A percentile compares a stretch with the other conserved stretches of the same genome.
Conservation (phyloP, 2,113 vertebrate genomes). For the Pachyramphus minor region DNA sequence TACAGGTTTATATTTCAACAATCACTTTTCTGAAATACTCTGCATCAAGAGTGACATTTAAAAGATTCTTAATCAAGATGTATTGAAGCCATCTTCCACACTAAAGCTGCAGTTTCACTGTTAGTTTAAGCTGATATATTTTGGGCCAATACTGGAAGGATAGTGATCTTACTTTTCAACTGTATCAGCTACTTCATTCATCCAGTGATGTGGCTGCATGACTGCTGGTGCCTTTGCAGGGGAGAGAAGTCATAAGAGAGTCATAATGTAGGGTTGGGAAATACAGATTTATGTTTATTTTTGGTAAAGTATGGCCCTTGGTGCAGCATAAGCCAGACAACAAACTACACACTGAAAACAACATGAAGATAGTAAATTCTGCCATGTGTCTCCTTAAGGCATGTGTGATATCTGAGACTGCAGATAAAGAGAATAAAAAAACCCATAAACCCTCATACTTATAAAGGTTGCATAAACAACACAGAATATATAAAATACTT, state of each 20-base stretch:
- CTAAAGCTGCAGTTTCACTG: background rate
- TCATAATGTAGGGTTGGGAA: background rate
- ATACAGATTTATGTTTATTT: background rate
- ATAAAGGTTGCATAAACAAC: background rate
- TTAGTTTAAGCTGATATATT: background rate
- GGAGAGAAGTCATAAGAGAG: background rate
- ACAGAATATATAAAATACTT: background rate
- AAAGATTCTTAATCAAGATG: background rate
- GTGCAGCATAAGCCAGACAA: background rate
- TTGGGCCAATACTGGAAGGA: background rate
- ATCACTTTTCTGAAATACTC: background rate
- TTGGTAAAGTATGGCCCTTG: background rate
- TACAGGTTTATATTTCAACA: background rate
- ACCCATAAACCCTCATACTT: background rate
- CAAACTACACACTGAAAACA: background rate
- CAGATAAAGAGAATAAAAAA: background rate
- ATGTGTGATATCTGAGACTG: background rate
- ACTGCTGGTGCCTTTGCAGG: background rate
- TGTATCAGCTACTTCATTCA: background rate
- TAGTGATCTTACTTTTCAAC: background rate
- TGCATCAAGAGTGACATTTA: background rate
- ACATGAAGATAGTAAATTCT: background rate
- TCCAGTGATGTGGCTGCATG: background rate
- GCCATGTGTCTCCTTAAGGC: background rate
- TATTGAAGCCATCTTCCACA: background rate